Percentiles rank a stretch among this genome's conserved stretches.
Evolutionary conservation across 2,888 invertebrate species (phyloP).

Genomic region (Melinaea marsaeus): DNA sequence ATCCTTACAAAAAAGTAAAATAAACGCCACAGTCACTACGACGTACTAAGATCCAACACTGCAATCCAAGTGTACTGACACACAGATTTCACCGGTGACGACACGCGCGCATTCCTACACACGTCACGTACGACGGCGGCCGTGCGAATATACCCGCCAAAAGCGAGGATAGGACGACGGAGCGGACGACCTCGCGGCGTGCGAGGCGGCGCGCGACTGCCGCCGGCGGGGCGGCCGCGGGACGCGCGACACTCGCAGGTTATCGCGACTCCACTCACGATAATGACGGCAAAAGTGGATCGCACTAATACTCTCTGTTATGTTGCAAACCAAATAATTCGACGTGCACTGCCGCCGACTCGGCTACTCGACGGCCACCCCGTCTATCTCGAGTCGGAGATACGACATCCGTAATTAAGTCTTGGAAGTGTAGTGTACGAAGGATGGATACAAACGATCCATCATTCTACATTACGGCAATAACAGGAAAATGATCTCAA

Average conservation of each 20-base stretch:
- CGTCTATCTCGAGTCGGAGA: slow-evolving; percentile 26
- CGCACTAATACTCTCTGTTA: slow-evolving; percentile 75
- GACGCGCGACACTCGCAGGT: slow-evolving; percentile 67
- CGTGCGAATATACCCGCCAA: slow-evolving; percentile 69
- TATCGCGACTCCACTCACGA: slow-evolving; percentile 74
- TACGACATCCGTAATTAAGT: not conserved
- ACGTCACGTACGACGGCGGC: slow-evolving; percentile 60
- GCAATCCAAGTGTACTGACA: slow-evolving; percentile 73
- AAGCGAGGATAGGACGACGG: slow-evolving; percentile 52
- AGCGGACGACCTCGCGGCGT: slow-evolving; percentile 50
- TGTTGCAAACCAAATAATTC: slow-evolving; percentile 67
- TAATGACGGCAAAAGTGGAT: slow-evolving; percentile 78
- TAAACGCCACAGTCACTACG: slow-evolving; percentile 49
- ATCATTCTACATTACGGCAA: slow-evolving; percentile 37
- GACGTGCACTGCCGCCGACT: slow-evolving; percentile 49
- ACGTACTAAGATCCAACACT: slow-evolving; percentile 73
- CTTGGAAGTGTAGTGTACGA: not conserved
- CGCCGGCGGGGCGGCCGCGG: slow-evolving; percentile 50
- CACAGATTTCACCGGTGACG: slow-evolving; percentile 63
- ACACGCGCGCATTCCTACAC: slow-evolving; percentile 66
- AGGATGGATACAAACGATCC: not conserved
- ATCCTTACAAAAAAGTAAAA: slow-evolving; percentile 57
- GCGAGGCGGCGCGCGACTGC: slow-evolving; percentile 69
- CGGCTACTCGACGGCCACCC: slow-evolving; percentile 17
- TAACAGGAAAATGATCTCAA: slow-evolving; percentile 20